These are phyloP conservation scores for Exephanes ischioxanthus DNA, from an alignment of 2,888 invertebrate species.

Conservation along the genomic window DNA sequence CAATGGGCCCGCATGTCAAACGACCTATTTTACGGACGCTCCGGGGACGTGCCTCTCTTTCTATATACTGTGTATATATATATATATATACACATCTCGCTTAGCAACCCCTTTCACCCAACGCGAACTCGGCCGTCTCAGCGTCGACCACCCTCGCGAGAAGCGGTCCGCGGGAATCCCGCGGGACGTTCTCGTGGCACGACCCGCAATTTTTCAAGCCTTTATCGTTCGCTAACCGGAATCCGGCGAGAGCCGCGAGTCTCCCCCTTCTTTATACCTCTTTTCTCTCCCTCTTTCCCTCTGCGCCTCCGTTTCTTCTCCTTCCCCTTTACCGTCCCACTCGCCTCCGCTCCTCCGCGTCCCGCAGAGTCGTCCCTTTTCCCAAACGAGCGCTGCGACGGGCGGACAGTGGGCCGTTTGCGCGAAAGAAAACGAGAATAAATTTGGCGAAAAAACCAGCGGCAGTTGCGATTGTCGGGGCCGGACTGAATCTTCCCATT, in stretches of 20 bases:
- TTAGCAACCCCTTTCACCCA: slow-evolving; percentile 45
- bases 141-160: slow-evolving; percentile 47
- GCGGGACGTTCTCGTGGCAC: slow-evolving; percentile 63
- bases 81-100: background rate
- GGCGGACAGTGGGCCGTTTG: slow-evolving; percentile 12
- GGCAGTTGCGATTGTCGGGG: slow-evolving; percentile 42
- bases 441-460: slow-evolving; percentile 57
- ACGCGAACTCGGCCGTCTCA: slow-evolving; percentile 33
- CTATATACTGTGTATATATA: background rate
- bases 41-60: slow-evolving; percentile 21
- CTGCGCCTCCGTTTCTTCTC: slow-evolving; percentile 24
- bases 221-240: slow-evolving; percentile 67
- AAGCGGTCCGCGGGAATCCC: slow-evolving; percentile 61
- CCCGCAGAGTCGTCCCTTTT: slow-evolving; percentile 39
- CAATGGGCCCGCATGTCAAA: slow-evolving; percentile 81
- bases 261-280: slow-evolving; percentile 25
- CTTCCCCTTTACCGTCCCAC: slow-evolving; percentile 21
- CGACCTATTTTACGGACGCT: slow-evolving; percentile 74
- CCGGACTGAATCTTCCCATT: slow-evolving; percentile 48
- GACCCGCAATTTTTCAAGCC: slow-evolving; percentile 70
- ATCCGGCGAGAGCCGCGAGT: slow-evolving; percentile 53
- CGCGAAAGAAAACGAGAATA: slow-evolving; percentile 61
- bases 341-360: slow-evolving; percentile 1
- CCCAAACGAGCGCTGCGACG: slow-evolving; percentile 44
- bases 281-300: slow-evolving; percentile 3